A percentile compares a stretch with the other conserved stretches of the same genome.
phyloP scores from a whole-genome alignment of 2,797 vertebrate genomes.

The Ctenosaura bakeri region DNA sequence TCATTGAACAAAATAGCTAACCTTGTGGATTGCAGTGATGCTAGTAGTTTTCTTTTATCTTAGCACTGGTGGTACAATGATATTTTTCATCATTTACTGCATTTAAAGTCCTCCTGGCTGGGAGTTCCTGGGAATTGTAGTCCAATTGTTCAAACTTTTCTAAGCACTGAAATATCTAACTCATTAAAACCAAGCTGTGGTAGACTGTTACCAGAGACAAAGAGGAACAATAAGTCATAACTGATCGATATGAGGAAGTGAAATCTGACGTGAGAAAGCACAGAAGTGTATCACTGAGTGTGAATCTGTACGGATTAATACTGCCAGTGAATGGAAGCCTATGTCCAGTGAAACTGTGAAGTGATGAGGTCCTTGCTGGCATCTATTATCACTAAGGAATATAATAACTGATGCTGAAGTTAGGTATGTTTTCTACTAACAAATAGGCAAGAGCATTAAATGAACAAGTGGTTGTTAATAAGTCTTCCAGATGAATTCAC shows the following conservation, averaged over 20 bases:
- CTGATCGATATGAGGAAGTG: no score
- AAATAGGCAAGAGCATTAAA: background rate
- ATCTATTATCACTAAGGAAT: background rate
- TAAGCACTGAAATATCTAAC: no score
- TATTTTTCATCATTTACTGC: no score
- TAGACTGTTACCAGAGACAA: no score
- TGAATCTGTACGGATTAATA: background rate
- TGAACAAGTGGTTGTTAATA: background rate
- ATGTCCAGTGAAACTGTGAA: background rate
- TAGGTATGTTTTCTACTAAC: background rate
- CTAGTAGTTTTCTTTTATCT: constrained; percentile 24
- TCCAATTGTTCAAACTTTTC: no score
- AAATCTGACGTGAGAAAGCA: no score
- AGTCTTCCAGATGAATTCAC: background rate
- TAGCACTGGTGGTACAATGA: no score
- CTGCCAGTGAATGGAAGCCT: background rate
- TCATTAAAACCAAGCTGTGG: no score
- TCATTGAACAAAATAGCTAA: constrained; percentile 7
- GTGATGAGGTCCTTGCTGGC: background rate
- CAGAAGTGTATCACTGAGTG: background rate
- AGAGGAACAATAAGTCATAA: no score
- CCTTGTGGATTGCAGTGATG: constrained; percentile 34
- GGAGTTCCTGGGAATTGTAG: no score
- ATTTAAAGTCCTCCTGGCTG: no score
- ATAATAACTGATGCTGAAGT: background rate